Base-by-base conservation (phyloP, 2,113 vertebrate species). In the Cervus canadensis region DNA sequence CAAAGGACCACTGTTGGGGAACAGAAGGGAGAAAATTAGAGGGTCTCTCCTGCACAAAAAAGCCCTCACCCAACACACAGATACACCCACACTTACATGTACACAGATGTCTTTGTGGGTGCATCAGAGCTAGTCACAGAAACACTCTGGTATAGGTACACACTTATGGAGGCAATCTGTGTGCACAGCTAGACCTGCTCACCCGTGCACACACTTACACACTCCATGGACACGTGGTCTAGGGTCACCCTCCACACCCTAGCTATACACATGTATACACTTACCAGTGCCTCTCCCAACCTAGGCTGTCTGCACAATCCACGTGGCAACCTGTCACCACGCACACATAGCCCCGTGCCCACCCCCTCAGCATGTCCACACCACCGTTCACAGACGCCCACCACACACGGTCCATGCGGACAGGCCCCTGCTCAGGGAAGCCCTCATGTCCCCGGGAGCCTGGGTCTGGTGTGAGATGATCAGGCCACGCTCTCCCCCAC, bases 1-100 rank as follows among this genome's bases (percentile, higher is more conserved):
- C 99, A 33, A 99, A 99, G 1, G 99, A 99, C 99, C 99, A 99
- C 99, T 99, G 97, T 93, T 40, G 60, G 56, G 28, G 11, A 12
- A 43, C 40, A 87, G 83, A 90, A 33, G 5, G n/a, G 16, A 67
- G 43, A 21, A 21, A 43, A 40, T 87, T 23, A 91, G 56, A 50
- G 13, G 28, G 28, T 62, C 33, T 52, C 25, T 94, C 45, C 87
- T 79, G 30, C 64, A 79, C 64, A 83, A 5, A 91, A 64, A 62
- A 3, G 26, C 12, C 33, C 45, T 43, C 21, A 6, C 28, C 43
- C 21, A 11, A 84, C 33, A 81, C 25, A 12, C 40, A 60, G 45
- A 59, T 43, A 28, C 71, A 56, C 7, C 28, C 57, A 74, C 50
- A 91, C 48, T 57, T 57, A 62, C 0, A 8, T 43, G n/a, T n/a